Percentiles rank a stretch among this genome's conserved stretches.
Conservation (phyloP, 2,888 invertebrate species). For the Lasioglossum malachurum region DNA sequence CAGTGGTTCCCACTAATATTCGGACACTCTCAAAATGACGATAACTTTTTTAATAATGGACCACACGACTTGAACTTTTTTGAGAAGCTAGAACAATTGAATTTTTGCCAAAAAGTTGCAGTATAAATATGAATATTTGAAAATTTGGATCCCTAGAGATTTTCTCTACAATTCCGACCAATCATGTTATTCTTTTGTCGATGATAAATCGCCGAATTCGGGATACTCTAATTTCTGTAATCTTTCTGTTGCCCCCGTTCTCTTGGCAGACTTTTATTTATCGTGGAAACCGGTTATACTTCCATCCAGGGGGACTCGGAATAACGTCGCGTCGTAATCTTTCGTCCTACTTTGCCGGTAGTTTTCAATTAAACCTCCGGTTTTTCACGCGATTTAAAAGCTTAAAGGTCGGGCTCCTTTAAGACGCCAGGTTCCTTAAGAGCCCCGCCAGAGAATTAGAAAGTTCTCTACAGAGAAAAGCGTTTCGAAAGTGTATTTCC, state of each 20-base stretch:
- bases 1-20: too few species aligned
- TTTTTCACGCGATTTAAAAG: conserved; percentile 5
- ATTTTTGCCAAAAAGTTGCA: too few species aligned
- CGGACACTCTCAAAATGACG: too few species aligned
- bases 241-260: background rate
- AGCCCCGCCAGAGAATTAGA: background rate
- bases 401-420: background rate
- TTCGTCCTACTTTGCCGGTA: background rate
- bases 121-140: too few species aligned
- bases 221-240: background rate
- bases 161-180: too few species aligned
- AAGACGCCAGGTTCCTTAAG: background rate
- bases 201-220: background rate
- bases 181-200: background rate
- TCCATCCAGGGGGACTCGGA: background rate
- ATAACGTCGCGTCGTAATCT: background rate
- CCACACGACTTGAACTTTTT: too few species aligned
- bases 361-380: conserved; percentile 6
- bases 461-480: background rate
- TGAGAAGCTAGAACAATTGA: too few species aligned
- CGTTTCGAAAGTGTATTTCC: background rate
- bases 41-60: too few species aligned
- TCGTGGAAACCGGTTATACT: background rate
- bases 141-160: too few species aligned
- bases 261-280: background rate